phyloP scores from a whole-genome alignment of 2,113 vertebrate species.

The Oenanthe melanoleuca region DNA sequence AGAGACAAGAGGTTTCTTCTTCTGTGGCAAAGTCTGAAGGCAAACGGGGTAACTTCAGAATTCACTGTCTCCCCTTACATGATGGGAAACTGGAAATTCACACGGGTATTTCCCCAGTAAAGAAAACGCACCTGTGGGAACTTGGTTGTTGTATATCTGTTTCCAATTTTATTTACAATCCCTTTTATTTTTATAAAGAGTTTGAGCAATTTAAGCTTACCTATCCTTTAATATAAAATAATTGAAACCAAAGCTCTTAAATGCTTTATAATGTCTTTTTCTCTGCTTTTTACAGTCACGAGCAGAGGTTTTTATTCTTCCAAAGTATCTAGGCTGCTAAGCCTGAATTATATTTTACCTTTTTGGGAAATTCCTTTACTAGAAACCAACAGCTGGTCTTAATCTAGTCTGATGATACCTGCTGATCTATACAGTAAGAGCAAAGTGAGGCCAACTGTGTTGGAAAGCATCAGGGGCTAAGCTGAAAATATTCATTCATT shows the following conservation, averaged over 20 bases:
- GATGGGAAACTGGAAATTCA: constrained; percentile 79
- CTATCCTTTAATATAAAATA: constrained; percentile 60
- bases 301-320: constrained; percentile 64
- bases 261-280: constrained; percentile 41
- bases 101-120: constrained; percentile 73
- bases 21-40: constrained; percentile 65
- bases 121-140: constrained; percentile 75
- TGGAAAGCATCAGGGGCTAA: constrained; percentile 57
- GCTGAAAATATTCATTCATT: constrained; percentile 72
- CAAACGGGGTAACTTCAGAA: constrained; percentile 74
- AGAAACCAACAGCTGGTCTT: constrained; percentile 72
- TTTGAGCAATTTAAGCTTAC: constrained; percentile 41
- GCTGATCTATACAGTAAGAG: constrained; percentile 69
- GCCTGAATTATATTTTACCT: constrained; percentile 68
- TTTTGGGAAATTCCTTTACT: constrained; percentile 74
- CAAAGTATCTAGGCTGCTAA: constrained; percentile 65
- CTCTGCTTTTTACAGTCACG: constrained; percentile 21
- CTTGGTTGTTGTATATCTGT: constrained; percentile 47
- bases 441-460: constrained; percentile 65
- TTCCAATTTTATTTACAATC: constrained; percentile 71
- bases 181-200: constrained; percentile 58
- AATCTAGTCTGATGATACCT: constrained; percentile 73
- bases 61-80: constrained; percentile 71
- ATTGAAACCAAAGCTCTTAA: constrained; percentile 64
- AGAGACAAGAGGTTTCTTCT: constrained; percentile 77